Evolutionary conservation across 2,113 vertebrate genomes (phyloP).

Genomic region (Halcyon senegalensis): DNA sequence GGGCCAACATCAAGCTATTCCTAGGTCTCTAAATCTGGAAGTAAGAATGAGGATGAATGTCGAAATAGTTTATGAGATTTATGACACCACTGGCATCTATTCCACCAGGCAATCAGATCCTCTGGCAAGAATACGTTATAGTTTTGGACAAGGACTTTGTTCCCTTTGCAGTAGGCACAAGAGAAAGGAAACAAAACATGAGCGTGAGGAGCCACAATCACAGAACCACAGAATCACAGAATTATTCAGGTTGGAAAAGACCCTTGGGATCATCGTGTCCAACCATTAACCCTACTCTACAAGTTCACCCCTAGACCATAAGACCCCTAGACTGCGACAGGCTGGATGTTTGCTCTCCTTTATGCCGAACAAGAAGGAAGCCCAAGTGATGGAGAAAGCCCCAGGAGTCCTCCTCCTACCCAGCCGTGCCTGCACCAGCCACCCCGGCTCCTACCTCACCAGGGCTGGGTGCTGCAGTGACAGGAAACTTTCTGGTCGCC

Average conservation of each 20-base stretch:
- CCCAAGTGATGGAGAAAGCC: neutral
- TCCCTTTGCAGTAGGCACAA: neutral
- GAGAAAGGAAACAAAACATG: fast-evolving
- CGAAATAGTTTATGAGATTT: neutral
- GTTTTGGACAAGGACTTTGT: neutral
- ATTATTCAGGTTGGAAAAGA: no score
- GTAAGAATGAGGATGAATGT: neutral
- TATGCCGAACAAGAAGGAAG: neutral
- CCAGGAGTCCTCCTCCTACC: neutral
- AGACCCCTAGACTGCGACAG: neutral
- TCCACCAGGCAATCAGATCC: neutral
- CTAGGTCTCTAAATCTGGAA: neutral
- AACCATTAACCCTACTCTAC: no score
- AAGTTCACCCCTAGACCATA: no score
- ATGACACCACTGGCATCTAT: neutral
- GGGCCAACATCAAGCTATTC: neutral
- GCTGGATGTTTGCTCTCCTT: neutral
- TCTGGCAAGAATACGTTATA: neutral
- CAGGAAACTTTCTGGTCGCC: fast-evolving
- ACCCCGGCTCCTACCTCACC: fast-evolving
- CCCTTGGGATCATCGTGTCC: no score
- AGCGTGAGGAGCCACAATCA: neutral
- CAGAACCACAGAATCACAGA: no score
- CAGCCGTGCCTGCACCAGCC: fast-evolving
- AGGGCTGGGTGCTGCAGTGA: neutral